Evolutionary conservation across 2,113 vertebrate species (phyloP).

Genomic region (Ranitomeya variabilis): DNA sequence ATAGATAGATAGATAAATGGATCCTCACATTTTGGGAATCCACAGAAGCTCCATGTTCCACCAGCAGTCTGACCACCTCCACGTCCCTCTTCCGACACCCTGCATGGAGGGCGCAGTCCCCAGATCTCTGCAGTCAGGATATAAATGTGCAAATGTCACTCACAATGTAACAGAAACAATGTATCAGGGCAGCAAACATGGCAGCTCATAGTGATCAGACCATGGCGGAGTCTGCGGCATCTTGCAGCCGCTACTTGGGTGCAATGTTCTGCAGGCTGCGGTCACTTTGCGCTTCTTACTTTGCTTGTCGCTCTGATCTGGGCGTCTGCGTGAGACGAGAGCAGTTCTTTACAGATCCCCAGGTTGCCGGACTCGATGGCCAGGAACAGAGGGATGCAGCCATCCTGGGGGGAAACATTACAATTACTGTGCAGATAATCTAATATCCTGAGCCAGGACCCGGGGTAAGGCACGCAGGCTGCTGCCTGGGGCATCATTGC

Average conservation of each 20-base stretch:
- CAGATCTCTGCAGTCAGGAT: conserved; percentile 58
- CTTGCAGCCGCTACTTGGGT: not conserved
- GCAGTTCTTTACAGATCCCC: conserved; percentile 65
- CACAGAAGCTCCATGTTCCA: conserved; percentile 62
- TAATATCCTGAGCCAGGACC: no score
- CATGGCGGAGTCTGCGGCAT: not conserved
- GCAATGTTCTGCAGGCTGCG: not conserved
- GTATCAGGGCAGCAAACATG: not conserved
- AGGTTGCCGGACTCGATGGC: conserved; percentile 65
- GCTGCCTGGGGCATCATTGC: no score
- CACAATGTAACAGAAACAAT: not conserved
- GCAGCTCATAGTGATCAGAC: not conserved
- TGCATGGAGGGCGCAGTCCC: conserved; percentile 65
- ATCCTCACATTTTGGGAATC: conserved; percentile 67
- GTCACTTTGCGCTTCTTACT: conserved; percentile 51
- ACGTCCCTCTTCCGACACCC: conserved; percentile 64
- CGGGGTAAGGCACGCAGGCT: no score
- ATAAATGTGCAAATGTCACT: not conserved
- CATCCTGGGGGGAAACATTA: conserved; percentile 59
- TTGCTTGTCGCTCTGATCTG: conserved; percentile 63
- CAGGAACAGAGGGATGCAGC: conserved; percentile 64
- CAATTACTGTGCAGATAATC: not conserved
- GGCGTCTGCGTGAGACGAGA: conserved; percentile 60
- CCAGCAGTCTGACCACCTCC: conserved; percentile 65
- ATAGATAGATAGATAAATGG: not conserved